Conservation (phyloP, 1,140 invertebrate genomes). For the Bombus affinis region DNA sequence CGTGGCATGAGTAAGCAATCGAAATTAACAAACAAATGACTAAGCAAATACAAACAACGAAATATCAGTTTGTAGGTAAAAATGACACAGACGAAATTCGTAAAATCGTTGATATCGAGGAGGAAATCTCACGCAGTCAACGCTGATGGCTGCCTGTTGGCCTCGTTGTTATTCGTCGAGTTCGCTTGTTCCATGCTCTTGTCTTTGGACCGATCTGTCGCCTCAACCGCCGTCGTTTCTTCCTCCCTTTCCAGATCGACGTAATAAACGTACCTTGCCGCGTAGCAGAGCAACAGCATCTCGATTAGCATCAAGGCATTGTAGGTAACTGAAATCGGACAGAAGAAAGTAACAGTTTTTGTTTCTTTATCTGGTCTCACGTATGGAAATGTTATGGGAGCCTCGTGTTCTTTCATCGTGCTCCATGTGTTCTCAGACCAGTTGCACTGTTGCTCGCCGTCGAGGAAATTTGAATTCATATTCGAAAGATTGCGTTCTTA, state of each 20-base stretch:
- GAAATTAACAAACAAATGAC: not conserved
- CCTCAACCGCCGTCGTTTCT: conserved; percentile 33
- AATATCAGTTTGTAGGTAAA: not conserved
- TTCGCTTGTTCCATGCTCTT: conserved; percentile 59
- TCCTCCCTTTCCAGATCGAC: conserved; percentile 64
- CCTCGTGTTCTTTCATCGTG: not conserved
- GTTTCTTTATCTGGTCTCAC: conserved; percentile 30
- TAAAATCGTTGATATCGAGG: not conserved
- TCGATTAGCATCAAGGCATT: conserved; percentile 81
- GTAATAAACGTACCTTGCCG: conserved; percentile 77
- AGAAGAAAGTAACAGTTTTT: conserved; percentile 37
- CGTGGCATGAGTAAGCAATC: not conserved
- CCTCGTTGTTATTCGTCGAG: conserved; percentile 69
- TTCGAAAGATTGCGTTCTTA: not conserved
- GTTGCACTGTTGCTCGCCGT: not conserved
- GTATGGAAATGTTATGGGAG: conserved; percentile 29
- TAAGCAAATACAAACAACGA: not conserved
- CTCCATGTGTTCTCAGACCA: not conserved
- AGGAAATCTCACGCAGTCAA: conserved; percentile 29
- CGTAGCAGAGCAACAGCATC: conserved; percentile 80
- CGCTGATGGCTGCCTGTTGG: conserved; percentile 37
- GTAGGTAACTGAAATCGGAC: conserved; percentile 79
- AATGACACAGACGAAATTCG: not conserved
- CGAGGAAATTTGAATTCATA: conserved; percentile 1
- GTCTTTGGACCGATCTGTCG: conserved; percentile 69